Conservation (phyloP, 2,797 vertebrate species). For the Peromyscus attwateri region DNA sequence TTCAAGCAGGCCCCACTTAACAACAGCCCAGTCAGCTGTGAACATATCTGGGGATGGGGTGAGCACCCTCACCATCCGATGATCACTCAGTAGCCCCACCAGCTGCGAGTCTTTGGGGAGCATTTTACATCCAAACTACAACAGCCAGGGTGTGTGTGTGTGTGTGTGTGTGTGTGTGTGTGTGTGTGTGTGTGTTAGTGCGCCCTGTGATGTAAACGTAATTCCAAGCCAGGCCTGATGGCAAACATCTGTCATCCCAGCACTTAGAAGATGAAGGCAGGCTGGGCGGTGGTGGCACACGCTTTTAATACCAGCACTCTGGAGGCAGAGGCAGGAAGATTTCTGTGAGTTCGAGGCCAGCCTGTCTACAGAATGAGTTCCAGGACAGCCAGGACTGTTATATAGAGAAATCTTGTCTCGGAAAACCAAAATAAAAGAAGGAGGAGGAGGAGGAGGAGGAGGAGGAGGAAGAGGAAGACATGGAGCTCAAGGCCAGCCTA, state of each 20-base stretch:
- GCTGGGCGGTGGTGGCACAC: not conserved
- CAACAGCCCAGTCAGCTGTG: not conserved
- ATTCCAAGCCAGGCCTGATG: not conserved
- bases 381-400: not conserved
- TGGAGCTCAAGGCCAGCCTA: not conserved
- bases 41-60: not conserved
- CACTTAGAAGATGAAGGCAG: not conserved
- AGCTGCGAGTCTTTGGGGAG: not conserved
- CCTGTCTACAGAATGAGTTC: not conserved
- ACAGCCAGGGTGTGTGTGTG: not conserved
- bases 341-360: not conserved
- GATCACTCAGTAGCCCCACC: not conserved
- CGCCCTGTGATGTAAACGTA: not conserved
- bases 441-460: no score
- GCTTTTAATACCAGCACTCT: not conserved
- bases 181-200: not conserved
- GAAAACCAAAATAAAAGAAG: no score
- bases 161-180: not conserved
- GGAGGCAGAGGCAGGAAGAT: no score
- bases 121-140: not conserved
- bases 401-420: not conserved
- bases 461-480: not conserved
- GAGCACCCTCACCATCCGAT: not conserved
- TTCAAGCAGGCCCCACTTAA: not conserved
- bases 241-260: not conserved